Percentiles rank a stretch among this genome's conserved stretches.
Evolutionary conservation across 2,113 vertebrate species (phyloP).

Genomic region (Notothenia rossii): DNA sequence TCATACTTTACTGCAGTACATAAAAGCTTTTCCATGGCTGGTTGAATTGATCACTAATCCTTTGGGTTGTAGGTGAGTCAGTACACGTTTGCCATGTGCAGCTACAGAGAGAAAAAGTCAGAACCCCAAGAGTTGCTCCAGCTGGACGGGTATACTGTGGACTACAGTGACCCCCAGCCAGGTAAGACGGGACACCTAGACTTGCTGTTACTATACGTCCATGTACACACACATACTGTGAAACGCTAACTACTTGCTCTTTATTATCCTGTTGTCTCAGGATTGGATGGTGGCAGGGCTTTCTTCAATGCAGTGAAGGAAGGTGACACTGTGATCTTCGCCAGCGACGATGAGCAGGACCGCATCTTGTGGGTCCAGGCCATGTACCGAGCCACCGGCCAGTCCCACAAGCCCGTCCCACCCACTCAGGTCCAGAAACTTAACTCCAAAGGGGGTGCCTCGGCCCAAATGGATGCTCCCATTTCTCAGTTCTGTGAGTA

Average conservation of each 20-base stretch:
- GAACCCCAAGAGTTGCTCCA: constrained; percentile 98
- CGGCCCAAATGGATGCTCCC: constrained; percentile 97
- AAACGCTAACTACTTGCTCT: not conserved
- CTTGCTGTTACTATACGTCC: not conserved
- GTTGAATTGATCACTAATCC: not conserved
- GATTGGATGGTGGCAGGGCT: constrained; percentile 96
- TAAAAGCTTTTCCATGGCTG: not conserved
- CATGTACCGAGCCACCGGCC: constrained; percentile 98
- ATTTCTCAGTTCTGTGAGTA: constrained; percentile 99
- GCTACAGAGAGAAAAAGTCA: constrained; percentile 99
- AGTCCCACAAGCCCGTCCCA: constrained; percentile 99
- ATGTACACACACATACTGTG: not conserved
- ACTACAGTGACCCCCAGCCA: constrained; percentile 99
- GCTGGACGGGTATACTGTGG: constrained; percentile 98
- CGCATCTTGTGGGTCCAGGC: constrained; percentile 99
- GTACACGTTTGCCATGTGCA: constrained; percentile 99
- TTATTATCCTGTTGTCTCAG: constrained; percentile 68
- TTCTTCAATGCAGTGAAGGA: constrained; percentile 99
- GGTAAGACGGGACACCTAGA: constrained; percentile 78
- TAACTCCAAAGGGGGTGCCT: constrained; percentile 97
- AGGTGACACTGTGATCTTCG: constrained; percentile 99
- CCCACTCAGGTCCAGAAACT: constrained; percentile 99
- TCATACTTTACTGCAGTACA: not conserved
- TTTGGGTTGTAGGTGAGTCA: constrained; percentile 92
- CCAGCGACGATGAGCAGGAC: constrained; percentile 98